Evolutionary conservation across 2,113 vertebrate genomes (phyloP), one percentile per base, ranked within the genome.

Genomic region (Brachypteracias leptosomus): DNA sequence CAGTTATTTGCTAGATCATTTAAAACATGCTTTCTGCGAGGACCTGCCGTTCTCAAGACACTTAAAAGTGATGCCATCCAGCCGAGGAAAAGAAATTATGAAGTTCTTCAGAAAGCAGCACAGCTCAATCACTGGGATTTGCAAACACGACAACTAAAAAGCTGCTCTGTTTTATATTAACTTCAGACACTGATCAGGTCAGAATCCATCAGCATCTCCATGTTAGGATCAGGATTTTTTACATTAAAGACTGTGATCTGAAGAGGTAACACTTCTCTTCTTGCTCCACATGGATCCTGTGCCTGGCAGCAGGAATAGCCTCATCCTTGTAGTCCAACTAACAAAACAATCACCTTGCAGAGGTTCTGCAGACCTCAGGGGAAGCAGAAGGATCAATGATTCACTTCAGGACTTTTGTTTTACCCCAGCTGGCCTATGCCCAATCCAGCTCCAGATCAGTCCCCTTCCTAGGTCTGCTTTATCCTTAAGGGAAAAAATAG

Each of bases 361-460:
- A 62, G 28, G 22, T 13, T 88, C 74, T 76, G 25, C 51, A 76
- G 61, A 46, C 10, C 36, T 59, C 65, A 65, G 46, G 33, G 29
- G 46, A 46, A 68, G 42, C 28, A 42, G 54, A 91, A 73, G 5
- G 12, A 70, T 66, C 4, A 0, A 19, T 5, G 4, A 46, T 12
- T 81, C 36, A 21, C 58, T 65, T 95, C 44, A 87, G 44, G 5
- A 75, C 35, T 75, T 82, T 7, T n/a, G 31, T 67, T 87, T 57
- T 38, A 36, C 17, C 78, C 40, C 59, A 46, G 14, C 1, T 81
- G 61, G 33, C 16, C 58, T 19, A 12, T 51, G 9, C 14, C 26
- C 26, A 77, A 11, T 7, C 2, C 40, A 62, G 15, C 8, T 62
- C 54, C 54, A 67, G 25, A 47, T 44, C 0, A 0, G 7, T 79